A percentile compares a stretch with the other conserved stretches of the same genome.
Conservation (phyloP, 2,797 vertebrate genomes). For the Syngnathus acus region DNA sequence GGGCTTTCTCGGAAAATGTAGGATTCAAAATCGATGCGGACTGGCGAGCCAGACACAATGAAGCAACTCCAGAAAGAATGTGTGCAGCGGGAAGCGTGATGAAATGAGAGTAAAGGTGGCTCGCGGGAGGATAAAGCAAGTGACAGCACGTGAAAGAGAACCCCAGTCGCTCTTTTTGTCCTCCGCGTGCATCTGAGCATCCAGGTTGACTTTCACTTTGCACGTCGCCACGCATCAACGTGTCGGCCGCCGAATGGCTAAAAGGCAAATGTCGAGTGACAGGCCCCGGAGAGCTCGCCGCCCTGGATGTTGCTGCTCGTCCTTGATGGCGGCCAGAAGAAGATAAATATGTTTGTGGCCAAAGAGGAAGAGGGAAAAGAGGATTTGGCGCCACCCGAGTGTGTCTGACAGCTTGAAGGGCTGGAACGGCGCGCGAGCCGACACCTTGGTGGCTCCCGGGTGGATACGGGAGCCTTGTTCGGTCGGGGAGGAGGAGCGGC, state of each 20-base stretch:
- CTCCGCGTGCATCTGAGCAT: slow-evolving; percentile 17
- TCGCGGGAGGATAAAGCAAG: background rate
- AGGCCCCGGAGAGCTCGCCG: slow-evolving; percentile 60
- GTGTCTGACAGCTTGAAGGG: slow-evolving; percentile 63
- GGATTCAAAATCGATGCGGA: slow-evolving; percentile 50
- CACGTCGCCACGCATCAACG: slow-evolving; percentile 49
- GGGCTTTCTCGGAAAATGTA: background rate
- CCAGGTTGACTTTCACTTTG: slow-evolving; percentile 40
- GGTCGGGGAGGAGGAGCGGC: background rate
- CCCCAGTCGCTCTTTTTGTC: slow-evolving; percentile 3
- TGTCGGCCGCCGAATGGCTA: slow-evolving; percentile 49
- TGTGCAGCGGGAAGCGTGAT: background rate
- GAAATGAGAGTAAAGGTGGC: slow-evolving; percentile 5
- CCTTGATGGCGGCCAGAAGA: slow-evolving; percentile 50
- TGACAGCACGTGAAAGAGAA: background rate
- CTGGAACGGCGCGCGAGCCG: slow-evolving; percentile 49
- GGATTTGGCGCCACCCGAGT: slow-evolving; percentile 62
- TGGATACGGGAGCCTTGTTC: slow-evolving; percentile 15
- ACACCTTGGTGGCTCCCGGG: slow-evolving; percentile 54
- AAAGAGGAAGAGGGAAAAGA: slow-evolving; percentile 56
- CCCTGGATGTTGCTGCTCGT: slow-evolving; percentile 49
- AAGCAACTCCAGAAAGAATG: slow-evolving; percentile 74
- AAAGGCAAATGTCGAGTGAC: slow-evolving; percentile 57
- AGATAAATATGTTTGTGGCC: slow-evolving; percentile 49
- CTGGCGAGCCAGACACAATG: slow-evolving; percentile 92